Evolutionary conservation across 2,113 vertebrate genomes (phyloP).

Genomic region (Pelusios castaneus): DNA sequence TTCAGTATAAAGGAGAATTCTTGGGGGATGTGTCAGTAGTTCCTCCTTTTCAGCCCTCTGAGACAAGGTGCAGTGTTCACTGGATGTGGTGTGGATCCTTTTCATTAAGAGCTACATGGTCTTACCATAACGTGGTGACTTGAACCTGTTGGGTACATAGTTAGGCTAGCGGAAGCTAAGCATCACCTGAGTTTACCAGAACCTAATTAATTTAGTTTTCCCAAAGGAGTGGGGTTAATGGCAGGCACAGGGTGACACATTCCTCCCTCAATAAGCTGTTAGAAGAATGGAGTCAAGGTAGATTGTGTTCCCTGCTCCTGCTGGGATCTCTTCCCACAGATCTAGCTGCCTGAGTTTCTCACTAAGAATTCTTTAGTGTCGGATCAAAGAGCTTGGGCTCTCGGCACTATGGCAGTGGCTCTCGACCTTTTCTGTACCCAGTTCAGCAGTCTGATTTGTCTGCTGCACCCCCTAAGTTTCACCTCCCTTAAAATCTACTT

Average conservation of each 20-base stretch:
- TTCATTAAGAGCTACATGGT: neutral
- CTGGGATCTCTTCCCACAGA: neutral
- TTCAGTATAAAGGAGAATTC: neutral
- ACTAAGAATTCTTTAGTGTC: neutral
- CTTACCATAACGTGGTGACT: neutral
- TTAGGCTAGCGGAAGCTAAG: neutral
- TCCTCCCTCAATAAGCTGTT: neutral
- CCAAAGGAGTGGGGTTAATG: fast-evolving
- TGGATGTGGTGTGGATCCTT: neutral
- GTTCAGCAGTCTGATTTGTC: too few relatives aligned
- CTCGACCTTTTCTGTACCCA: too few relatives aligned
- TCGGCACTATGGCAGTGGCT: neutral
- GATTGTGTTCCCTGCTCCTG: fast-evolving
- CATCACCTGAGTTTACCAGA: neutral
- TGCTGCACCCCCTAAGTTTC: too few relatives aligned
- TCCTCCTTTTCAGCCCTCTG: neutral
- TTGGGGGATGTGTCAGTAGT: neutral
- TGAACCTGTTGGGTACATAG: fast-evolving
- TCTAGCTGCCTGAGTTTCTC: neutral
- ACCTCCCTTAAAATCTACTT: too few relatives aligned
- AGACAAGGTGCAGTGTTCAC: fast-evolving
- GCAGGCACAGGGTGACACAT: fast-evolving
- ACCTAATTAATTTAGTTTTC: fast-evolving
- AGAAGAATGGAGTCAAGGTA: neutral
- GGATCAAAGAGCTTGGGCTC: neutral